phyloP scores from a whole-genome alignment of 2,797 vertebrate species.

The Mus minutoides region DNA sequence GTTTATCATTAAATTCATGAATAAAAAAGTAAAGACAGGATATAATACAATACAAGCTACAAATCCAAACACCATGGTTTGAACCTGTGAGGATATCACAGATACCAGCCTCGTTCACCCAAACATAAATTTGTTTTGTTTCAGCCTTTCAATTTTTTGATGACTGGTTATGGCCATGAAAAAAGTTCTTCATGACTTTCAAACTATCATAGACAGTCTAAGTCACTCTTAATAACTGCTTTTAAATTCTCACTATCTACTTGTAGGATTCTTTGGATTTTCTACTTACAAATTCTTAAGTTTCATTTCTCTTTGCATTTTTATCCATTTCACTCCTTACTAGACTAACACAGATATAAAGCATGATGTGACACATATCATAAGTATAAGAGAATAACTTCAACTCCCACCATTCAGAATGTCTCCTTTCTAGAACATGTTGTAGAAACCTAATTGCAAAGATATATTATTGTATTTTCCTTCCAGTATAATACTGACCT shows the following conservation, averaged over 20 bases:
- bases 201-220: constrained; percentile 9
- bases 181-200: neutral
- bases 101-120: neutral
- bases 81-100: neutral
- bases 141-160: neutral
- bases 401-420: neutral
- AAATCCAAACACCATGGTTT: neutral
- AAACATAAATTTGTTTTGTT: neutral
- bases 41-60: neutral
- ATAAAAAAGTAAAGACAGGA: neutral
- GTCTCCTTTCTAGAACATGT: neutral
- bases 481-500: neutral
- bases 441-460: neutral
- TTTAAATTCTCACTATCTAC: neutral
- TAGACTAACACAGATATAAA: neutral
- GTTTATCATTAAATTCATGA: too few relatives aligned
- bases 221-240: neutral
- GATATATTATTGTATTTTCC: neutral
- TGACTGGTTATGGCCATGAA: constrained; percentile 1
- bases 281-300: neutral
- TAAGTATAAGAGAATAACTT: neutral
- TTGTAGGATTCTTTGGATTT: neutral
- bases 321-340: neutral
- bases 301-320: neutral
- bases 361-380: neutral